phyloP scores from a whole-genome alignment of 37 sponge, comb jelly and placozoan species.

The Beroe ovata region DNA sequence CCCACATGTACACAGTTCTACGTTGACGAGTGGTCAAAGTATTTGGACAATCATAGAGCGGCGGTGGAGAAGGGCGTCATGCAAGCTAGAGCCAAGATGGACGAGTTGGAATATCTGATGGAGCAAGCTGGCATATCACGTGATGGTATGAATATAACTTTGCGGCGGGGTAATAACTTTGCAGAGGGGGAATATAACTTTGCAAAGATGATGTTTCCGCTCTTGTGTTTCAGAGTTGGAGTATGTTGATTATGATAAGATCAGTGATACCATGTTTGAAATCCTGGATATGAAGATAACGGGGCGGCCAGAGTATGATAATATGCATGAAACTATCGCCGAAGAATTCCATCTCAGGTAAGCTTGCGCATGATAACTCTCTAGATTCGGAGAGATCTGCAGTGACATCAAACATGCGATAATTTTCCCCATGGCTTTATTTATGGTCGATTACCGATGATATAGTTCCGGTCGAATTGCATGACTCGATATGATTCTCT shows the following conservation, averaged over 20 bases:
- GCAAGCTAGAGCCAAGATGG: not conserved
- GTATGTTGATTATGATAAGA: not conserved
- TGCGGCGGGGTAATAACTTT: not conserved
- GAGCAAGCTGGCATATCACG: not conserved
- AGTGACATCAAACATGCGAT: too few relatives aligned
- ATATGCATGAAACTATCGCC: not conserved
- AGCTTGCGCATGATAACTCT: too few relatives aligned
- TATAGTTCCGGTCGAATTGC: not conserved
- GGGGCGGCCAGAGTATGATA: conserved; percentile 1
- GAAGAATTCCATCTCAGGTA: too few relatives aligned
- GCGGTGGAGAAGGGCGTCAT: not conserved
- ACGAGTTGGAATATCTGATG: conserved; percentile 26
- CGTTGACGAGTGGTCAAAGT: not conserved
- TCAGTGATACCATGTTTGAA: conserved; percentile 41
- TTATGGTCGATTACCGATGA: not conserved
- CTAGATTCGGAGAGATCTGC: too few relatives aligned
- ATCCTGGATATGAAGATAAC: conserved; percentile 4
- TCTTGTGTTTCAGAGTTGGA: conserved; percentile 40
- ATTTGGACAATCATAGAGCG: not conserved
- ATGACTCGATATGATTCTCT: not conserved
- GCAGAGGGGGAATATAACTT: not conserved
- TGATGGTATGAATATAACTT: too few relatives aligned
- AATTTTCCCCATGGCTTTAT: too few relatives aligned
- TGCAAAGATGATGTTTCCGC: not conserved
- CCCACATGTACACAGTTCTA: conserved; percentile 38